Evolutionary conservation across 2,888 invertebrate genomes (phyloP).

Genomic region (Apotomis turbidana): DNA sequence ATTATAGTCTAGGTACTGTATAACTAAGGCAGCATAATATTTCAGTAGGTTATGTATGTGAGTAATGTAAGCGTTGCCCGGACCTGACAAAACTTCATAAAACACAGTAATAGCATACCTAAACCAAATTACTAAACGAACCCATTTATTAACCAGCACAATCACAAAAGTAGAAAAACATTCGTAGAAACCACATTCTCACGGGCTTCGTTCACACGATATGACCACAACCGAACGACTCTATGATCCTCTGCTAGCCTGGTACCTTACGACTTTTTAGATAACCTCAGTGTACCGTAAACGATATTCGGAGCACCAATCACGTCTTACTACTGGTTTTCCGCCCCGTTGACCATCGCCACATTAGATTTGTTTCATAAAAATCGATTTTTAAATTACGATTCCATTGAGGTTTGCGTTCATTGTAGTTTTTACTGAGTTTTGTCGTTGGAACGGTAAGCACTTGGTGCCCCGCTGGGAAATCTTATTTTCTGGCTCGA

Average conservation of each 20-base stretch:
- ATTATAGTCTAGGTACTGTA: too few species aligned
- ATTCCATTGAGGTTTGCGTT: slow-evolving; percentile 46
- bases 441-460: slow-evolving; percentile 30
- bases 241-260: slow-evolving; percentile 56
- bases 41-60: too few species aligned
- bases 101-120: neutral
- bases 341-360: slow-evolving; percentile 70
- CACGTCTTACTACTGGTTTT: slow-evolving; percentile 73
- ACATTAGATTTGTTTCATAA: slow-evolving; percentile 51
- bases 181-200: slow-evolving; percentile 68
- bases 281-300: slow-evolving; percentile 4
- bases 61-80: neutral
- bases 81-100: neutral
- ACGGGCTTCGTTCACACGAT: slow-evolving; percentile 53
- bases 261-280: slow-evolving; percentile 51
- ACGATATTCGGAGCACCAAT: slow-evolving; percentile 60
- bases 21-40: too few species aligned
- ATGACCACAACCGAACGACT: slow-evolving; percentile 34
- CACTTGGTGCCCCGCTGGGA: slow-evolving; percentile 42
- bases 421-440: slow-evolving; percentile 40
- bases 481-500: slow-evolving; percentile 43
- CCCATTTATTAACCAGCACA: slow-evolving; percentile 20
- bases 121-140: slow-evolving; percentile 16
- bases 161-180: slow-evolving; percentile 31
- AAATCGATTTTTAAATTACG: slow-evolving; percentile 54